Evolutionary conservation across 2,797 vertebrate species (phyloP), one percentile per base, ranked within the genome.

Genomic region (Alauda arvensis): DNA sequence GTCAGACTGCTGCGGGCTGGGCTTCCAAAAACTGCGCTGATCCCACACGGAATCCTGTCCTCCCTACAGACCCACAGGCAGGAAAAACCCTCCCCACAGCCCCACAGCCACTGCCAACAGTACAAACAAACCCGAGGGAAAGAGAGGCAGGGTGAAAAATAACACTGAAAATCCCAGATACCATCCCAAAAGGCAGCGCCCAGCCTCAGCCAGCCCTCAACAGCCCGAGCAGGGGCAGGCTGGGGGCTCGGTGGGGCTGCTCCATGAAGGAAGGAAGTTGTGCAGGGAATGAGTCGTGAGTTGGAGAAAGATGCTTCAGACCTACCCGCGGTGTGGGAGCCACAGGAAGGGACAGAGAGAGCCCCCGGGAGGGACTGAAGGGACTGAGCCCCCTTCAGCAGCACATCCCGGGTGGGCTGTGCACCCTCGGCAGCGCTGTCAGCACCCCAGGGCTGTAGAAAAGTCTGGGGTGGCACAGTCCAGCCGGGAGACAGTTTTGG

Each of bases 251-350:
- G 18, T 4, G 45, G 42, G 34, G 28, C 4, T 67, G 52, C 15
- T 77, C 60, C 3, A 0, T 3, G 29, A 23, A 48, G 69, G 56
- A 48, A 43, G 9, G 34, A 49, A 20, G 4, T 4, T 70, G 75
- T 21, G n/a, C 17, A 29, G 34, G 18, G 62, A 45, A 18, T 5
- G 40, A 60, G 25, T 4, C 17, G 25, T 6, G 11, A 10, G 19
- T 9, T 51, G 10, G 28, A 79, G 37, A 46, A 62, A 67, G 77
- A 48, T 42, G 66, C 43, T 77, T 29, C 61, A 34, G 39, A 77
- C 8, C 49, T 2, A 13, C 17, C 3, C 0, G 0, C 16, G 14
- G 49, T 1, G 59, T 1, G 0, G 46, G 62, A 80, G 25, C 45
- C 14, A 18, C 0, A 0, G 37, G 31, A 83, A 34, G 8, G 31